phyloP scores from a whole-genome alignment of 2,888 invertebrate genomes.

The Mellilla xanthometata region DNA sequence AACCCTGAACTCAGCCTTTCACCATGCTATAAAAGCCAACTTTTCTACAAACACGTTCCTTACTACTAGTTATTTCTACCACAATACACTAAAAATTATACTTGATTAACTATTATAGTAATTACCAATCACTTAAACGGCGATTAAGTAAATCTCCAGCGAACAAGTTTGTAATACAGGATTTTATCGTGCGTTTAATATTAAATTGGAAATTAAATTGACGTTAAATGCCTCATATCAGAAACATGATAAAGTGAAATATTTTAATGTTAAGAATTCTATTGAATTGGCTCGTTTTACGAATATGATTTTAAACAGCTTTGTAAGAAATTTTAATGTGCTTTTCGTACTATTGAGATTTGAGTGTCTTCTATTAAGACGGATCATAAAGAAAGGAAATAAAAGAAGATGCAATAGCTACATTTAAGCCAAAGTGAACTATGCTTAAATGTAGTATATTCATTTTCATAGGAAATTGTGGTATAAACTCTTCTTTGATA shows the following conservation, averaged over 20 bases:
- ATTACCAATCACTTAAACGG: constrained; percentile 36
- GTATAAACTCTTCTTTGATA: too few species aligned
- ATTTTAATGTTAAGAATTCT: constrained; percentile 6
- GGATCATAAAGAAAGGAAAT: too few species aligned
- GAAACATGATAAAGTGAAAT: background rate
- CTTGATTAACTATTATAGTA: constrained; percentile 44
- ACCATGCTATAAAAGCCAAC: constrained; percentile 67
- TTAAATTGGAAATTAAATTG: constrained; percentile 18
- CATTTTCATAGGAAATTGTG: too few species aligned
- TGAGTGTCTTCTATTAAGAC: too few species aligned
- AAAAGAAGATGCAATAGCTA: too few species aligned
- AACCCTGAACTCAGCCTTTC: constrained; percentile 49
- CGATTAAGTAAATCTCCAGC: constrained; percentile 28
- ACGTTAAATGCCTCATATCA: background rate
- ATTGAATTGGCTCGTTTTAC: constrained; percentile 4
- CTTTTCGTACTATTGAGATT: too few species aligned
- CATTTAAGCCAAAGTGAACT: too few species aligned
- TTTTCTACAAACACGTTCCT: constrained; percentile 63
- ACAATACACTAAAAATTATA: constrained; percentile 50
- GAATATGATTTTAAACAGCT: too few species aligned
- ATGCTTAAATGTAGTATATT: too few species aligned
- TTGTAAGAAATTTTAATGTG: too few species aligned
- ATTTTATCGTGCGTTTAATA: constrained; percentile 9
- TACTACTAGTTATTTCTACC: constrained; percentile 24
- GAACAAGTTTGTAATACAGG: constrained; percentile 12